phyloP scores from a whole-genome alignment of 2,888 invertebrate species.

The Ichneumoninae sp. region DNA sequence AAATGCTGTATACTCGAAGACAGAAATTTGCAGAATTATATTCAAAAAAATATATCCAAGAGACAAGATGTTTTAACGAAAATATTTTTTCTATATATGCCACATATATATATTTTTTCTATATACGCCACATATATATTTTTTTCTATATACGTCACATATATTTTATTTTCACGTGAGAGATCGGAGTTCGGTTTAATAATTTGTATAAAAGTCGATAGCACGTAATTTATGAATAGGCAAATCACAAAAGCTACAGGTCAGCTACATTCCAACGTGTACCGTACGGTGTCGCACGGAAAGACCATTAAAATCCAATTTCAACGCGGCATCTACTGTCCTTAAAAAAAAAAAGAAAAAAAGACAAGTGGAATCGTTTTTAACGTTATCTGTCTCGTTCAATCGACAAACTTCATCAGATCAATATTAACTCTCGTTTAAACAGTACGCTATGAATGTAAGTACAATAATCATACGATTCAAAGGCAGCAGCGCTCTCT shows the following conservation, averaged over 20 bases:
- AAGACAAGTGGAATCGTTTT: background rate
- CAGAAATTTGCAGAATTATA: background rate
- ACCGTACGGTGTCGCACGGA: conserved; percentile 25
- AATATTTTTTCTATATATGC: background rate
- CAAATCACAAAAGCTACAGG: conserved; percentile 42
- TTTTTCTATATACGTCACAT: background rate
- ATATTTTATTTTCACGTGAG: background rate
- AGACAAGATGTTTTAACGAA: background rate
- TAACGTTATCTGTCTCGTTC: background rate
- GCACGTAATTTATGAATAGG: conserved; percentile 12
- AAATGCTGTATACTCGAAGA: background rate
- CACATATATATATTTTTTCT: background rate
- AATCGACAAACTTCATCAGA: conserved; percentile 20
- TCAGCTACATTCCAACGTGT: conserved; percentile 39
- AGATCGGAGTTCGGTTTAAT: background rate
- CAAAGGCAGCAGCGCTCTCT: conserved; percentile 55
- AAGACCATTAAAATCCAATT: conserved; percentile 21
- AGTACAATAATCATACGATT: conserved; percentile 42
- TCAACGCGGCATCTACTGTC: conserved; percentile 16
- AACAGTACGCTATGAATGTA: conserved; percentile 31
- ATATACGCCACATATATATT: background rate
- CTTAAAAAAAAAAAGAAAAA: conserved; percentile 8
- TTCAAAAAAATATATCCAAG: background rate
- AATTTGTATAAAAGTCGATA: background rate
- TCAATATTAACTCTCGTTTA: conserved; percentile 2